Percentiles rank a stretch among this genome's conserved stretches.
Conservation (phyloP, 2,797 vertebrate species). For the Premnoplex brunnescens region DNA sequence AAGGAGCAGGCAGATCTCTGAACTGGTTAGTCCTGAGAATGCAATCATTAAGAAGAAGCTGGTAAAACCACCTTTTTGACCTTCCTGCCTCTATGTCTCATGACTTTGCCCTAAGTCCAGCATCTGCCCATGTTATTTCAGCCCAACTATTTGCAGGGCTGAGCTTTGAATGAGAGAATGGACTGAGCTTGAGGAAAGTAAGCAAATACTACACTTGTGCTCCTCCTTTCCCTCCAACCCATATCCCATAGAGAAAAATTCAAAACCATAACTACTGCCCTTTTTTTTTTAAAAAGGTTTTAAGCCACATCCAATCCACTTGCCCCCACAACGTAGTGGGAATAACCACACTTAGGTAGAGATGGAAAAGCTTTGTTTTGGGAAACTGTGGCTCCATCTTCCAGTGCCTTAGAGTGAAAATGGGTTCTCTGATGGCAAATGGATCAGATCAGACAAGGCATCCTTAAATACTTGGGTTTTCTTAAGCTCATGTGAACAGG, state of each 20-base stretch:
- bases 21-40: background rate
- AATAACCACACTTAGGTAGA: accelerated
- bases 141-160: background rate
- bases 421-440: background rate
- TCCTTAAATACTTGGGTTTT: background rate
- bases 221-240: background rate
- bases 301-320: background rate
- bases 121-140: background rate
- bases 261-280: background rate
- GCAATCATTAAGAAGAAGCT: background rate
- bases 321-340: background rate
- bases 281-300: background rate
- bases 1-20: background rate
- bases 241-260: background rate
- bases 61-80: background rate
- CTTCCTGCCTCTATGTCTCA: background rate
- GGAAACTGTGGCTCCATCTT: background rate
- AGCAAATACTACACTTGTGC: background rate
- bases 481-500: background rate
- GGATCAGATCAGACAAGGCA: background rate
- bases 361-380: background rate
- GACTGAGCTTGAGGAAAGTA: background rate
- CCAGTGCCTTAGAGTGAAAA: background rate
- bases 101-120: background rate
- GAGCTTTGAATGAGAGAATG: background rate